phyloP scores from a whole-genome alignment of 2,113 vertebrate species.

The Cynocephalus volans region DNA sequence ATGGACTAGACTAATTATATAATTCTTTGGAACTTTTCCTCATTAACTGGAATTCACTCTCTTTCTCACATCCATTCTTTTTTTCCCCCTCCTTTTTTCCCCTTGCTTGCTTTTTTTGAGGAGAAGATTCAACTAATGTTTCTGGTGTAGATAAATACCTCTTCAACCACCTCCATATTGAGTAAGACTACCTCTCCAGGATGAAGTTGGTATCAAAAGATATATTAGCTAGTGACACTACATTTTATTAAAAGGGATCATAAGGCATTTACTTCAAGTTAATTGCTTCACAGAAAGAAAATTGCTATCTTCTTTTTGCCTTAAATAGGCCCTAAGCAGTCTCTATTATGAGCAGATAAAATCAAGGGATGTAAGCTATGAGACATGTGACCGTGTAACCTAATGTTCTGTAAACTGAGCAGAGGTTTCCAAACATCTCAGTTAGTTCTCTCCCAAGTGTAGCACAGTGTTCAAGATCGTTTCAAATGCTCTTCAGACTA shows the following conservation, averaged over 20 bases:
- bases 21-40: neutral
- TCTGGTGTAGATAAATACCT: neutral
- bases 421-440: conserved; percentile 57
- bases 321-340: neutral
- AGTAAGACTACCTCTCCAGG: neutral
- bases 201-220: neutral
- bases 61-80: neutral
- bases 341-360: conserved; percentile 16
- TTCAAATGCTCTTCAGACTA: conserved; percentile 11
- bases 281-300: conserved; percentile 34
- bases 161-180: neutral
- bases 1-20: neutral
- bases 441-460: neutral
- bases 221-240: neutral
- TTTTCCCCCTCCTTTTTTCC: too few species aligned
- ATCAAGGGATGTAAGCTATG: neutral
- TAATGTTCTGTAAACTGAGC: conserved; percentile 64
- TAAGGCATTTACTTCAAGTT: neutral
- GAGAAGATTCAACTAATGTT: neutral
- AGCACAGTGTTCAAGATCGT: neutral
- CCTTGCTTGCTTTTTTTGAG: neutral
- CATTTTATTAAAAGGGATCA: neutral
- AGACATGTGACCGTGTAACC: neutral
- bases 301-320: neutral
- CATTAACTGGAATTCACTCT: neutral